phyloP scores from a whole-genome alignment of 2,888 invertebrate species.

The Leptodirus hochenwartii region DNA sequence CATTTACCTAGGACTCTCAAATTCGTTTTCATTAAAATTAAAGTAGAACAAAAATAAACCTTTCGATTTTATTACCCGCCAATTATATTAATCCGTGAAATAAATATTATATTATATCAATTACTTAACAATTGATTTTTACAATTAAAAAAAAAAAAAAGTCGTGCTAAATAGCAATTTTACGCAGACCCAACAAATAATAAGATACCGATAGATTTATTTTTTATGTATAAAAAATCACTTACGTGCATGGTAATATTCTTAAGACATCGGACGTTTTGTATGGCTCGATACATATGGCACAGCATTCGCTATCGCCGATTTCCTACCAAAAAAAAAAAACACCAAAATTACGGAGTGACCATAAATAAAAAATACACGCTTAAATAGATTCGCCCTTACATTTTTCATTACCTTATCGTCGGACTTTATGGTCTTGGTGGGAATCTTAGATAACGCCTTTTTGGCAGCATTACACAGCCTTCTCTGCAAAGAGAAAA shows the following conservation, averaged over 20 bases:
- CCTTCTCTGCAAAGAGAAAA: slow-evolving; percentile 48
- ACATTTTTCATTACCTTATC: slow-evolving; percentile 48
- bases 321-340: slow-evolving; percentile 45
- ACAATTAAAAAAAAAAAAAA: too few relatives aligned
- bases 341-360: slow-evolving; percentile 2
- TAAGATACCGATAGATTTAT: too few relatives aligned
- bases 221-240: too few relatives aligned
- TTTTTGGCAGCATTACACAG: slow-evolving; percentile 86
- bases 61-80: too few relatives aligned
- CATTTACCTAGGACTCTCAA: too few relatives aligned
- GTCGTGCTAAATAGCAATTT: too few relatives aligned
- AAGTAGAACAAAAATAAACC: too few relatives aligned
- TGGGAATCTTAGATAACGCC: slow-evolving; percentile 83
- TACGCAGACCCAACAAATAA: too few relatives aligned
- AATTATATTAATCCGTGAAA: too few relatives aligned
- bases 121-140: too few relatives aligned
- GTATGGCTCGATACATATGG: slow-evolving; percentile 88
- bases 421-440: slow-evolving; percentile 68
- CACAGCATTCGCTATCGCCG: slow-evolving; percentile 80
- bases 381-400: slow-evolving; percentile 5
- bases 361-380: slow-evolving; percentile 4
- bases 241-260: slow-evolving; percentile 82
- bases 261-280: slow-evolving; percentile 71
- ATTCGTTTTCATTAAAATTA: too few relatives aligned
- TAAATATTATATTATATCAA: too few relatives aligned